Evolutionary conservation across 2,888 invertebrate species (phyloP), one percentile per base, ranked within the genome.

Genomic region (Gastrophysa polygoni): DNA sequence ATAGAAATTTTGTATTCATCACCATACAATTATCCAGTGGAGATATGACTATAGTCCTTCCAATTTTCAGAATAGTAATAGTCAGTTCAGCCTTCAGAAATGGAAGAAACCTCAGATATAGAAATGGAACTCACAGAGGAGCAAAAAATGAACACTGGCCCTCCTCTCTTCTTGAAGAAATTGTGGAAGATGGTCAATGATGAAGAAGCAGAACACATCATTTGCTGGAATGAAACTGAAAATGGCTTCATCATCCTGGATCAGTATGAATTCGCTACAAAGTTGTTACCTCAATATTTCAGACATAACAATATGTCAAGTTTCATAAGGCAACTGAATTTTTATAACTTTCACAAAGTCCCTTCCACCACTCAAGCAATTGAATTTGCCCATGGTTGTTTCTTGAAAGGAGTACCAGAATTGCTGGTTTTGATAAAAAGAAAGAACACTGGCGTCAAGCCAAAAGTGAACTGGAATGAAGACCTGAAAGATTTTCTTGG

Each of bases 271-370:
- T 97, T 98, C 83, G 91, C 96, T 0, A 87, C 91, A 61, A 92
- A 96, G 73, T 84, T 98, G 16, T 83, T 98, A 65, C 98, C 98
- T 0, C 86, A 91, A 49, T 98, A 96, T 80, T 98, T 96, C 83
- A 98, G 98, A 84, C 98, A 98, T 82, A 97, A 93, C 82, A 98
- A 98, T 78, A 92, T 98, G 90, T 95, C 97, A 59, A 97, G 96
- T 79, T 96, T 98, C 80, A 93, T 98, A 61, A 84, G 98, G 2
- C 98, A 98, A 77, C 84, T 98, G 48, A 98, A 98, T 82, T 96
- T 98, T 95, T 98, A 97, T 86, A 96, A 96, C 28, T 98, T 98
- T 81, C 93, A 95, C 75, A 98, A 98, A 82, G 92, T 95, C 3
- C 93, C 93, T 1, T 89, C 95, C 8, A 96, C 96, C 74, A 93